Evolutionary conservation across 1,140 invertebrate species (phyloP).

Genomic region (Spodoptera litura): DNA sequence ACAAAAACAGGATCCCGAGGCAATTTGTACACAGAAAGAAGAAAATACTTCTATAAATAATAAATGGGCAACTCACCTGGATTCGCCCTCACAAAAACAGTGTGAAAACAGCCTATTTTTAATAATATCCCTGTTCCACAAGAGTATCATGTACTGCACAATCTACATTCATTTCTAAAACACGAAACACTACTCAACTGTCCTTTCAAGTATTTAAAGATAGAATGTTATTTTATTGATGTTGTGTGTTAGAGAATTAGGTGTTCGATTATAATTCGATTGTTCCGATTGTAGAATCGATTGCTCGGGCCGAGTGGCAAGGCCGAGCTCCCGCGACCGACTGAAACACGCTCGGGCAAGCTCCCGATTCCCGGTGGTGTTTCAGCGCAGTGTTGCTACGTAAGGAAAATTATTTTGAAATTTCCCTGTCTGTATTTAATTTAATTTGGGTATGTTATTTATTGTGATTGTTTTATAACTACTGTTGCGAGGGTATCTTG

Average conservation of each 20-base stretch:
- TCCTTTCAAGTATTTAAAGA: neutral
- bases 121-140: conserved; percentile 54
- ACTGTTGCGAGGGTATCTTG: too few relatives aligned
- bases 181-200: neutral
- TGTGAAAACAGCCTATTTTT: conserved; percentile 57
- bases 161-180: conserved; percentile 54
- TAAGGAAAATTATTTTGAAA: conserved; percentile 45
- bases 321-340: conserved; percentile 60
- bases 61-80: conserved; percentile 53
- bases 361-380: conserved; percentile 61
- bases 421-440: neutral
- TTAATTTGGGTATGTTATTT: neutral
- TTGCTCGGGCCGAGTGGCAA: conserved; percentile 29
- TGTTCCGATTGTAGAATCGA: conserved; percentile 39
- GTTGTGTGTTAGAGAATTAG: conserved; percentile 47
- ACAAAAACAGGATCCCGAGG: neutral
- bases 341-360: conserved; percentile 60
- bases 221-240: conserved; percentile 14
- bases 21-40: conserved; percentile 43
- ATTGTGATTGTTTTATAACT: neutral
- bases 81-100: conserved; percentile 33
- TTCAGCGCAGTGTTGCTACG: conserved; percentile 58
- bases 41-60: conserved; percentile 55
- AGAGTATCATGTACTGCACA: conserved; percentile 53
- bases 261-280: conserved; percentile 51